Conservation (phyloP, 2,113 vertebrate species). For the Emydura subglobosa region DNA sequence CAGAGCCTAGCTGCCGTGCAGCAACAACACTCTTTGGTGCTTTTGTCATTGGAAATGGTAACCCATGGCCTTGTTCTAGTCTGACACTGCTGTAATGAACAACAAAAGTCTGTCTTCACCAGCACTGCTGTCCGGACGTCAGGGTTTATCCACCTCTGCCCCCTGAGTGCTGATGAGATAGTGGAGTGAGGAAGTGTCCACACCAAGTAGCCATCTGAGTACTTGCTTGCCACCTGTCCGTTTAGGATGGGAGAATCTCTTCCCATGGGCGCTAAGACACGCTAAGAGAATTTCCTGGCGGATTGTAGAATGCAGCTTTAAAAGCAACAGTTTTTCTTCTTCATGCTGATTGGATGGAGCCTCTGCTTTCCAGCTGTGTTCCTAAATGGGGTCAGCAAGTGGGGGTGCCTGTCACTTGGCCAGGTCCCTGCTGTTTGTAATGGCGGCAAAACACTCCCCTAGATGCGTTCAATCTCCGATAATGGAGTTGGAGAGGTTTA, state of each 20-base stretch:
- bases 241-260: not conserved
- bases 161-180: not conserved
- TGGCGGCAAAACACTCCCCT: not conserved
- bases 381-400: not conserved
- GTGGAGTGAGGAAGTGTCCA: not conserved
- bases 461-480: not conserved
- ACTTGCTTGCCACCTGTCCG: not conserved
- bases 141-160: not conserved
- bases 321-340: not conserved
- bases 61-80: not conserved
- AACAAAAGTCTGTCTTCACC: not conserved
- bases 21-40: not conserved
- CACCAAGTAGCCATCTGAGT: not conserved
- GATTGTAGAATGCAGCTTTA: not conserved
- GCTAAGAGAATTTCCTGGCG: not conserved
- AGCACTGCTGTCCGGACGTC: not conserved
- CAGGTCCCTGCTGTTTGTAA: not conserved
- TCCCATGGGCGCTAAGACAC: not conserved
- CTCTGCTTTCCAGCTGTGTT: not conserved
- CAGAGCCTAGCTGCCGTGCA: not conserved
- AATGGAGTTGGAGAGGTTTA: not conserved
- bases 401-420: not conserved
- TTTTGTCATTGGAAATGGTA: not conserved
- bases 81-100: not conserved
- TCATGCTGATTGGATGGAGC: not conserved